phyloP scores from a whole-genome alignment of 2,888 invertebrate genomes.

The Andrena dorsata region DNA sequence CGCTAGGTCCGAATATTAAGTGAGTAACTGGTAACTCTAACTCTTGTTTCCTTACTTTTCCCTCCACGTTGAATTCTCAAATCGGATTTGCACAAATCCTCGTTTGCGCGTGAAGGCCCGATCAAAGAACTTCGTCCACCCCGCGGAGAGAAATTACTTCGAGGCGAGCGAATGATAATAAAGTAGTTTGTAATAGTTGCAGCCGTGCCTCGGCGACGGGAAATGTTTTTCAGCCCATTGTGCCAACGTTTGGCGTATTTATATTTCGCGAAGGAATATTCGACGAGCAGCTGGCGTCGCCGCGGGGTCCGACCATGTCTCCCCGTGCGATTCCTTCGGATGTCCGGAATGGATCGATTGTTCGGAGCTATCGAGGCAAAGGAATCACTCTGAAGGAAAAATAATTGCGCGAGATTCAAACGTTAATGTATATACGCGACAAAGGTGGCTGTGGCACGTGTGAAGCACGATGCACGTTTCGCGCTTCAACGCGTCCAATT shows the following conservation, averaged over 20 bases:
- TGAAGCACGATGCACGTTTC: conserved; percentile 30
- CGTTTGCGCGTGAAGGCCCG: background rate
- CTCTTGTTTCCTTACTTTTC: background rate
- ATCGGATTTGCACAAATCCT: conserved; percentile 1
- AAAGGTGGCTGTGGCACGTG: conserved; percentile 59
- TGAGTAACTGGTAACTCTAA: background rate
- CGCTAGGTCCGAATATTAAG: too few relatives aligned
- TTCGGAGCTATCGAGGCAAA: conserved; percentile 81
- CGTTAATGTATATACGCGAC: conserved; percentile 42
- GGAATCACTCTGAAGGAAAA: conserved; percentile 83
- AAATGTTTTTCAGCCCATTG: conserved; percentile 68
- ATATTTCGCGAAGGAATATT: conserved; percentile 62
- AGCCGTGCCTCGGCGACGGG: conserved; percentile 31
- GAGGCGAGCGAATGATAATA: conserved; percentile 63
- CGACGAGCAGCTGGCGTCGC: conserved; percentile 78
- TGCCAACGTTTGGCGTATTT: conserved; percentile 61
- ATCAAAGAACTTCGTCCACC: background rate
- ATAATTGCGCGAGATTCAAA: conserved; percentile 78
- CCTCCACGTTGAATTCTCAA: too few relatives aligned
- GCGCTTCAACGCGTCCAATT: conserved; percentile 66
- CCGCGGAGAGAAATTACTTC: conserved; percentile 51
- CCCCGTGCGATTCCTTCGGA: conserved; percentile 43
- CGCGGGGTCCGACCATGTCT: conserved; percentile 73
- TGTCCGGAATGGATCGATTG: conserved; percentile 73
- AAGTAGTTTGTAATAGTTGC: conserved; percentile 70